Evolutionary conservation across 2,113 vertebrate species (phyloP), one percentile per base, ranked within the genome.

Genomic region (Suricata suricatta): DNA sequence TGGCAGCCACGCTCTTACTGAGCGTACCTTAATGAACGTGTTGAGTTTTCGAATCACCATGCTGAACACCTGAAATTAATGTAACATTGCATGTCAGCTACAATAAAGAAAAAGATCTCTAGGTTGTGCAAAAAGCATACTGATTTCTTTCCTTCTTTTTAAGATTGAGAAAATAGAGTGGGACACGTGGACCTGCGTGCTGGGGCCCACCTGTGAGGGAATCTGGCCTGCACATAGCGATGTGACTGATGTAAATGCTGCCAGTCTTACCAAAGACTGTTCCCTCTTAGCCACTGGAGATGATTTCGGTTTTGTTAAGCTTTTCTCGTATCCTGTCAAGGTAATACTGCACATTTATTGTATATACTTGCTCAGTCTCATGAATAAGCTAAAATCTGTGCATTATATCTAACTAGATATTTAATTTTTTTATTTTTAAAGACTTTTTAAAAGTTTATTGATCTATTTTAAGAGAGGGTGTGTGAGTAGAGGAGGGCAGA

Each of bases 151-250:
- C 50, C 10, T 88, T 35, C n/a, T n/a, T 92, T 98, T 97, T 27
- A 98, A 99, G 99, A 99, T 99, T 86, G 99, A 99, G 98, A 99
- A 99, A 98, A 99, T 99, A 71, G 99, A 99, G 11, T 99, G 99
- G 99, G 99, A 99, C 69, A 99, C 99, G 0, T 99, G 99, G 99
- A 99, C 99, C 0, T 99, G 99, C 1, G 99, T 99, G 13, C 99
- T 99, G n/a, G 99, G 99, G 15, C 98, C 99, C 7, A 99, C 99
- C 5, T 99, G 99, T 88, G 99, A 99, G 98, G 99, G 99, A 2
- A 99, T 99, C 98, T 99, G 99, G 99, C 99, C 99, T 1, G 98
- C 98, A 3, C 99, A 99, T 95, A 99, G 99, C 5, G 99, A 99
- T 2, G 98, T 99, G 94, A 99, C 99, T 0, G 99, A 99, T 0